Evolutionary conservation across 2,797 vertebrate species (phyloP), one percentile per base, ranked within the genome.

Genomic region (Tapera naevia): DNA sequence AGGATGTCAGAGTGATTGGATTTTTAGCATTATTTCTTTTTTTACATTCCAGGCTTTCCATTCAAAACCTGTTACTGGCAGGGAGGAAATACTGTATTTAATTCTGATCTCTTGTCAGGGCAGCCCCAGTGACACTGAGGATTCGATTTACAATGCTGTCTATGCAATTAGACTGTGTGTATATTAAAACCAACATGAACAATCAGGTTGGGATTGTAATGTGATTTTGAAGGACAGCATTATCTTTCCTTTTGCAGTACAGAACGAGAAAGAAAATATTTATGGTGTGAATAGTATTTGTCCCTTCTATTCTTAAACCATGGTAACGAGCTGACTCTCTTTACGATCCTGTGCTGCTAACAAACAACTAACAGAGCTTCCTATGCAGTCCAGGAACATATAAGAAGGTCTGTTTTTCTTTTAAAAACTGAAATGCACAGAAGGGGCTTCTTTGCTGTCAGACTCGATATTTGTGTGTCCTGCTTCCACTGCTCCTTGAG

Each of bases 21-120:
- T 97, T 97, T 96, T 97, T 97, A 97, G 95, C 89, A 94, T 96
- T 97, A 96, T 96, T 96, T 97, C 94, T 97, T 96, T 97, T 96
- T 97, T 96, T 96, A 95, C 89, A 93, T 95, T 96, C 86, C 57
- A 92, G 60, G 67, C 83, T 96, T 96, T 88, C 95, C 83, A 95
- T 96, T 96, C 93, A 94, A 92, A 95, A 96, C 89, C 94, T 91
- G 94, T 92, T 94, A 92, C 70, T 70, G 93, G 80, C 78, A 92
- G 89, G 80, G 76, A 96, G 82, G 91, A 96, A 93, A 93, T 81
- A 84, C 89, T 81, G 70, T 91, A 76, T 70, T 64, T 93, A 91
- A 90, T 90, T 88, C 61, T 74, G 92, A 69, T 95, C 73, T 84
- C 79, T 64, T 54, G 32, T 80, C 69, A 80, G 81, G 51, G 65